Evolutionary conservation across 2,113 vertebrate species (phyloP), one percentile per base, ranked within the genome.

Genomic region (Psophia crepitans): DNA sequence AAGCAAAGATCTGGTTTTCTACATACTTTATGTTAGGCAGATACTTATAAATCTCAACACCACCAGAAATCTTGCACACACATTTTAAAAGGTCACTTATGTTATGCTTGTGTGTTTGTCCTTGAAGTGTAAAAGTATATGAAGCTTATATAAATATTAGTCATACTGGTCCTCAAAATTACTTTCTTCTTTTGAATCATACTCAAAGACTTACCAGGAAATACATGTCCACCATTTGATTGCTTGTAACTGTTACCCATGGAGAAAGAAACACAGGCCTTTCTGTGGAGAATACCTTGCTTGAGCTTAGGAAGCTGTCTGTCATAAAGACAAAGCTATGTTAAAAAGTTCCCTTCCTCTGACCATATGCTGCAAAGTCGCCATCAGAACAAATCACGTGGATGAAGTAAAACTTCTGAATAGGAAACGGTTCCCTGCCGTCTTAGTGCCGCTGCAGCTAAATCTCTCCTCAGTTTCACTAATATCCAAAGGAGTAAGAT

Each of bases 301-400:
- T 24, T 14, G 6, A 86, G 12, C 1, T 65, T 76, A 60, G 21
- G 44, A 75, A 90, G 16, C 9, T 90, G 11, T 21, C 53, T 64
- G 2, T 28, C 21, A 24, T 44, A 76, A 73, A 73, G 14, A 49
- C 5, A 90, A 69, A 60, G 6, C 20, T n/a, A 8, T 39, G 33
- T 68, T 23, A 43, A 73, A 51, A 73, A 84, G 16, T 14, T 71
- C 7, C 11, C 6, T 4, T 5, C 5, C 21, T 35, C n/a, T 3
- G 6, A 60, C 0, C 57, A 12, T 30, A 41, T 37, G 13, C 27
- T 66, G 26, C 14, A 23, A 77, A 79, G 13, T 24, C 0, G 0
- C 26, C 24, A 60, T 75, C 37, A 12, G 37, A 86, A 30, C 0
- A 30, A 74, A 73, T 56, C 28, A 35, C 7, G 5, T 8, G 5